phyloP scores from a whole-genome alignment of 2,888 invertebrate genomes.

The Apoda limacodes region DNA sequence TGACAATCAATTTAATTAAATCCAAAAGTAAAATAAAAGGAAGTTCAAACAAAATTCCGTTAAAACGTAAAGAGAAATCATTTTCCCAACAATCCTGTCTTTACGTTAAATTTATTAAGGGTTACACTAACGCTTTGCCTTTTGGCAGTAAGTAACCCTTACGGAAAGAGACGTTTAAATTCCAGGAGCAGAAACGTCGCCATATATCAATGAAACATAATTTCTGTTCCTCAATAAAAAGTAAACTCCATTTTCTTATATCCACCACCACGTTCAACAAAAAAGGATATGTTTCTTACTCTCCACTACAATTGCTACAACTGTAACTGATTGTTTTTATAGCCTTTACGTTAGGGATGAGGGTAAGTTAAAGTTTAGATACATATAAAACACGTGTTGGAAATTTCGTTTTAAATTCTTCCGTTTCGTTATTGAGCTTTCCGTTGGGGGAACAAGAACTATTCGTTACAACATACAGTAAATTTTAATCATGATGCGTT shows the following conservation, averaged over 20 bases:
- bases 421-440: no score
- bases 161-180: slow-evolving; percentile 59
- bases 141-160: slow-evolving; percentile 48
- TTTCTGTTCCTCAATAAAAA: slow-evolving; percentile 59
- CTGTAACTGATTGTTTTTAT: slow-evolving; percentile 63
- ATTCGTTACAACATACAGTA: no score
- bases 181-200: slow-evolving; percentile 53
- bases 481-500: no score
- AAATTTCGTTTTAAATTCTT: slow-evolving; percentile 24
- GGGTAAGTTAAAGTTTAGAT: slow-evolving; percentile 42
- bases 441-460: no score
- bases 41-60: slow-evolving; percentile 13
- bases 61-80: slow-evolving; percentile 26
- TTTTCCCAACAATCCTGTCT: slow-evolving; percentile 46
- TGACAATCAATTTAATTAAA: no score
- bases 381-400: slow-evolving; percentile 45
- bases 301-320: slow-evolving; percentile 35
- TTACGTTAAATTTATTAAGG: slow-evolving; percentile 61
- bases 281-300: slow-evolving; percentile 55
- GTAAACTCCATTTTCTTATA: slow-evolving; percentile 39
- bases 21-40: slow-evolving; percentile 23
- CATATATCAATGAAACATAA: slow-evolving; percentile 58
- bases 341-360: slow-evolving; percentile 29
- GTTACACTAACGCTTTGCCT: slow-evolving; percentile 47
- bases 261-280: slow-evolving; percentile 29